Percentiles rank a stretch among this genome's conserved stretches.
These are phyloP conservation scores for Garrulus glandarius DNA, from an alignment of 2,797 vertebrate genomes.

Conservation along the genomic window DNA sequence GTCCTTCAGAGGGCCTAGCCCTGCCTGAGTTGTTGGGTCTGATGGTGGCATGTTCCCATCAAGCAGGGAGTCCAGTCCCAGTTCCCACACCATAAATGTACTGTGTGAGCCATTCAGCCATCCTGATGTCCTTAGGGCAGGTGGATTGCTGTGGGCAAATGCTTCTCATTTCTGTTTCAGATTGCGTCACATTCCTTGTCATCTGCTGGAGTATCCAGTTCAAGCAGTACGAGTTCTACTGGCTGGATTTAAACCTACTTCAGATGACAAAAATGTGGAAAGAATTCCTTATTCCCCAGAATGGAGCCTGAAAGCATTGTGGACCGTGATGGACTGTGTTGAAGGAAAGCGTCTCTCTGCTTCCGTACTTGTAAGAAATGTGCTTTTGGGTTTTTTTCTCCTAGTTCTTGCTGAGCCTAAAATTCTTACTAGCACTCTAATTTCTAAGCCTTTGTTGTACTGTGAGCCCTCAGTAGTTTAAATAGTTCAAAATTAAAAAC, in stretches of 20 bases:
- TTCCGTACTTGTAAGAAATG: conserved; percentile 75
- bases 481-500: not conserved
- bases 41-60: fast-evolving
- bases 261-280: not conserved
- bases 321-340: conserved; percentile 83
- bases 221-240: conserved; percentile 79
- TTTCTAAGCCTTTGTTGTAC: not conserved
- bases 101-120: not conserved
- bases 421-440: not conserved
- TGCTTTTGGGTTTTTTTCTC: not conserved
- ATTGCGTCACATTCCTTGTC: conserved; percentile 81
- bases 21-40: not conserved
- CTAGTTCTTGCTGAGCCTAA: not conserved
- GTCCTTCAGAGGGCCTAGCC: not conserved
- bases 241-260: conserved; percentile 84
- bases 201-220: conserved; percentile 81
- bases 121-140: too few species aligned
- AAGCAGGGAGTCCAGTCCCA: not conserved
- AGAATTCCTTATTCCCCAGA: conserved; percentile 84
- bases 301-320: conserved; percentile 85
- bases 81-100: fast-evolving
- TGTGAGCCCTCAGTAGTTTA: not conserved
- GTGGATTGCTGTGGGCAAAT: not conserved
- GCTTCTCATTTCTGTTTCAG: conserved; percentile 62
- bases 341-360: conserved; percentile 80